These are phyloP conservation scores for Drosophila neonasuta DNA, from an alignment of 2,888 invertebrate genomes.

Conservation along the genomic window DNA sequence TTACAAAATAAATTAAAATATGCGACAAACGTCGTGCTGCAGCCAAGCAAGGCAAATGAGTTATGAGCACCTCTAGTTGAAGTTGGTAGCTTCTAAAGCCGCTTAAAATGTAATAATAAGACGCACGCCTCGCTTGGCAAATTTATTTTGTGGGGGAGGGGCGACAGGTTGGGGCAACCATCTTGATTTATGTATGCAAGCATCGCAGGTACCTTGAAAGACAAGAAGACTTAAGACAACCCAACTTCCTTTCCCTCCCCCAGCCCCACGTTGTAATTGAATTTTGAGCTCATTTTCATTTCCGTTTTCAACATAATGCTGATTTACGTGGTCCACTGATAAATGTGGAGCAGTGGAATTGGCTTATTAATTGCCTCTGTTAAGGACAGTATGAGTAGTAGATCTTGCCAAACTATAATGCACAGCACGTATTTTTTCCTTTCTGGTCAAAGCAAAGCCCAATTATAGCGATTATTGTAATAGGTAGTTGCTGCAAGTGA, in stretches of 20 bases:
- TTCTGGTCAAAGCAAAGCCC: slow-evolving; percentile 60
- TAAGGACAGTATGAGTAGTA: not conserved
- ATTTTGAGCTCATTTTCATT: slow-evolving; percentile 74
- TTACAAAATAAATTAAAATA: slow-evolving; percentile 74
- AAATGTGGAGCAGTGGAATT: slow-evolving; percentile 50
- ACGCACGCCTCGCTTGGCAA: slow-evolving; percentile 56
- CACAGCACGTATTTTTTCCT: slow-evolving; percentile 66
- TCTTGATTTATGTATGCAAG: slow-evolving; percentile 65
- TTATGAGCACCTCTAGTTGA: slow-evolving; percentile 50
- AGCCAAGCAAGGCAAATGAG: slow-evolving; percentile 56
- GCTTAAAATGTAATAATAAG: slow-evolving; percentile 73
- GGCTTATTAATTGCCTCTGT: slow-evolving; percentile 65
- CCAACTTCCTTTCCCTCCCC: not conserved
- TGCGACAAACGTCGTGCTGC: slow-evolving; percentile 62
- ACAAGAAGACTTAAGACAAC: slow-evolving; percentile 14
- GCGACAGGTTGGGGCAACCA: slow-evolving; percentile 37
- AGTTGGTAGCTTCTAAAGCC: slow-evolving; percentile 56
- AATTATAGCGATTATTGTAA: slow-evolving; percentile 77
- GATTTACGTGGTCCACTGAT: slow-evolving; percentile 67
- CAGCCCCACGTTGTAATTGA: slow-evolving; percentile 56
- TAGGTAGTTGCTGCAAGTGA: slow-evolving; percentile 60
- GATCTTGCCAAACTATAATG: slow-evolving; percentile 43
- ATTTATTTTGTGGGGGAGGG: slow-evolving; percentile 46
- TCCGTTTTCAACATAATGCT: slow-evolving; percentile 66
- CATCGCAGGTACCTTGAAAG: slow-evolving; percentile 28